Evolutionary conservation across 2,888 invertebrate species (phyloP).

Genomic region (Microdon myrmicae): DNA sequence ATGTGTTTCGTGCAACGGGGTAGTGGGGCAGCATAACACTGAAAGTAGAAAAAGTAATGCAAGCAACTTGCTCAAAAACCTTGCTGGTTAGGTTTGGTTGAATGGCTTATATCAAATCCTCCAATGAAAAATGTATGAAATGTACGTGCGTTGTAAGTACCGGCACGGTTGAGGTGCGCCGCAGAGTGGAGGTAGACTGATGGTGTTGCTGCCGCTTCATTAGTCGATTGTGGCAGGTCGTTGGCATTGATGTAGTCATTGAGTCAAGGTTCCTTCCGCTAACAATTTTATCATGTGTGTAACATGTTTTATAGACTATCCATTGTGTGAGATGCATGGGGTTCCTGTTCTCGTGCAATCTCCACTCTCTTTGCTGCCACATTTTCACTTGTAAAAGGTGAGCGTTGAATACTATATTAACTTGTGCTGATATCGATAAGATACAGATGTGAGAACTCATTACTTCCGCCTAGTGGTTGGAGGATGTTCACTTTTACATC

Average conservation of each 20-base stretch:
- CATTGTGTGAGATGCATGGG: too few relatives aligned
- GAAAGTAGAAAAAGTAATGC: conserved; percentile 1
- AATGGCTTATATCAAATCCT: too few relatives aligned
- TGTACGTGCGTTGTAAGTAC: too few relatives aligned
- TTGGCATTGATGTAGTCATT: conserved; percentile 66
- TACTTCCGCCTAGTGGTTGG: conserved; percentile 33
- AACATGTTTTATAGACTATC: conserved; percentile 35
- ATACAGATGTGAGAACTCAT: conserved; percentile 27
- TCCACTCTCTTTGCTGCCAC: too few relatives aligned
- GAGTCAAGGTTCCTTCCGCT: conserved; percentile 67
- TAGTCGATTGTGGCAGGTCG: conserved; percentile 60
- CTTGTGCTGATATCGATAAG: conserved; percentile 30
- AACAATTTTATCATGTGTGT: conserved; percentile 42
- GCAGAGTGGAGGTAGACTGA: too few relatives aligned
- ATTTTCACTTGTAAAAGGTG: too few relatives aligned
- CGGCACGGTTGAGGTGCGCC: too few relatives aligned
- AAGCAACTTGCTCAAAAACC: not conserved
- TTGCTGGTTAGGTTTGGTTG: too few relatives aligned
- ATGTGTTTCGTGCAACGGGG: too few relatives aligned
- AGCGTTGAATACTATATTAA: conserved; percentile 29
- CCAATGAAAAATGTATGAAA: too few relatives aligned
- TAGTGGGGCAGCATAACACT: too few relatives aligned
- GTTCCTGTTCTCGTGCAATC: too few relatives aligned
- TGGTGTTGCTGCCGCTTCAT: conserved; percentile 19
- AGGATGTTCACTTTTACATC: conserved; percentile 15